A percentile compares a stretch with the other conserved stretches of the same genome.
phyloP scores from a whole-genome alignment of 2,888 invertebrate genomes.

The Zhuqinia jingwanae region DNA sequence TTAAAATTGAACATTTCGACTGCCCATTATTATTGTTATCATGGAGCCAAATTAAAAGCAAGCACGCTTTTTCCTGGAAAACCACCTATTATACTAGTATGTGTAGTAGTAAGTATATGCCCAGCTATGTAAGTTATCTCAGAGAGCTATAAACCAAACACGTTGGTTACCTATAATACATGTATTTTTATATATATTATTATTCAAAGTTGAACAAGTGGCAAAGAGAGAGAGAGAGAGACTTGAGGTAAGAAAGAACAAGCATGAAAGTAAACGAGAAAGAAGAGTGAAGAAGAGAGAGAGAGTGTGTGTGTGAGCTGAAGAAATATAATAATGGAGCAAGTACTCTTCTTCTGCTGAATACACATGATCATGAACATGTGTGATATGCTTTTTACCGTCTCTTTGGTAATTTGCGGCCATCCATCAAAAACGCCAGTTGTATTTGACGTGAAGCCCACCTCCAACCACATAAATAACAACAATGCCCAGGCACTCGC shows the following conservation, averaged over 20 bases:
- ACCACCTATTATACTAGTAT: constrained; percentile 16
- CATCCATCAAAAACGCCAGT: constrained; percentile 78
- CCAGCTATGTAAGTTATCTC: no score
- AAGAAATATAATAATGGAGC: no score
- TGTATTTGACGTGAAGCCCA: constrained; percentile 75
- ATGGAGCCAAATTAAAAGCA: background rate
- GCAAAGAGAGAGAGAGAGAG: background rate
- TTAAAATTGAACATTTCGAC: constrained; percentile 34
- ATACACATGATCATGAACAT: background rate
- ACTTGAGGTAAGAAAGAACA: background rate
- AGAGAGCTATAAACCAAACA: no score
- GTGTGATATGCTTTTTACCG: constrained; percentile 67
- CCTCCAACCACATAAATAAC: constrained; percentile 76
- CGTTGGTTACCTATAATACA: no score
- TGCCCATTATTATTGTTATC: no score
- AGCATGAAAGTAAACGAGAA: no score
- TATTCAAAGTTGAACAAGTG: background rate
- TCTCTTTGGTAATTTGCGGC: constrained; percentile 78
- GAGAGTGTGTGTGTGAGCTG: no score
- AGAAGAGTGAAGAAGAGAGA: no score
- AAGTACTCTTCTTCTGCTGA: background rate
- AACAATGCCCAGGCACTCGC: constrained; percentile 71
- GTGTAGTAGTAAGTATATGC: no score
- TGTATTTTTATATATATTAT: no score
- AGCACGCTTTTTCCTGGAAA: constrained; percentile 21